phyloP scores from a whole-genome alignment of 2,113 vertebrate species.

The Bos javanicus region DNA sequence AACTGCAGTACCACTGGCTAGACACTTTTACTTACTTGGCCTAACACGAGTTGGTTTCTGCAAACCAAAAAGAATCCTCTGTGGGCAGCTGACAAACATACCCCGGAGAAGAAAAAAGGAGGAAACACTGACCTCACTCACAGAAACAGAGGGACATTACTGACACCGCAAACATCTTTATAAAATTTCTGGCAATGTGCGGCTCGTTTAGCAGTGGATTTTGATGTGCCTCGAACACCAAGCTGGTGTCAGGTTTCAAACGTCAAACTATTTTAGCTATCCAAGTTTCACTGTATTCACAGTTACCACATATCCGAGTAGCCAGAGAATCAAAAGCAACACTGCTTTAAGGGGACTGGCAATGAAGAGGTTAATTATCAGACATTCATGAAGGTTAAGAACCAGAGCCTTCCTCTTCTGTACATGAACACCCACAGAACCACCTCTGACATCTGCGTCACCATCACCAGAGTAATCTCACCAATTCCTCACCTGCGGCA shows the following conservation, averaged over 20 bases:
- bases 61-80: slow-evolving; percentile 35
- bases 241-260: slow-evolving; percentile 56
- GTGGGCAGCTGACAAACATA: slow-evolving; percentile 35
- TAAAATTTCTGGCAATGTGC: slow-evolving; percentile 38
- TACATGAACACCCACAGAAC: slow-evolving; percentile 61
- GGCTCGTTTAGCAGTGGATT: slow-evolving; percentile 22
- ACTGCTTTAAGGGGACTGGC: slow-evolving; percentile 63
- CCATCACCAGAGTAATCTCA: slow-evolving; percentile 96
- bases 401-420: slow-evolving; percentile 70
- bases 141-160: slow-evolving; percentile 20
- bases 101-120: slow-evolving; percentile 33
- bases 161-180: not conserved
- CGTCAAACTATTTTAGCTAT: slow-evolving; percentile 64
- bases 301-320: not conserved
- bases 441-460: slow-evolving; percentile 46
- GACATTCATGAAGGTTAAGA: slow-evolving; percentile 52
- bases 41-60: slow-evolving; percentile 24
- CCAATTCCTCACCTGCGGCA: slow-evolving; percentile 99
- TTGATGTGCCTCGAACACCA: slow-evolving; percentile 53
- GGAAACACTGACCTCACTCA: slow-evolving; percentile 17
- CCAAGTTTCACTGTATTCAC: slow-evolving; percentile 35
- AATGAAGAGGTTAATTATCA: slow-evolving; percentile 59
- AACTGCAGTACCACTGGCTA: not conserved
- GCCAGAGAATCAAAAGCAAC: slow-evolving; percentile 56
- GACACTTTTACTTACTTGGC: slow-evolving; percentile 24